Conservation (phyloP, 2,888 invertebrate genomes). For the Pyrocoelia pectoralis region DNA sequence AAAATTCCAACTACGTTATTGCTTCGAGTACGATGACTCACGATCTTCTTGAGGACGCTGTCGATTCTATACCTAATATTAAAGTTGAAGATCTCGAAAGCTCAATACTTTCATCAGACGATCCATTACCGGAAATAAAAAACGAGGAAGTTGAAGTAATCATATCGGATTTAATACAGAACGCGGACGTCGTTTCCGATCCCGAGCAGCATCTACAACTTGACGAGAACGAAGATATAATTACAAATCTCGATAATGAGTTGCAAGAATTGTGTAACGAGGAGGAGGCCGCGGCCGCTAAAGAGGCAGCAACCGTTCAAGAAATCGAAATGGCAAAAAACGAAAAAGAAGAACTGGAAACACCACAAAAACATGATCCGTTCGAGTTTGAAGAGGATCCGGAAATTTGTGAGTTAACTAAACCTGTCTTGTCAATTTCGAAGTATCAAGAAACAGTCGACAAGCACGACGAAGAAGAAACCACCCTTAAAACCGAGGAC, state of each 20-base stretch:
- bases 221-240: slow-evolving; percentile 57
- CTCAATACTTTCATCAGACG: slow-evolving; percentile 59
- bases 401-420: slow-evolving; percentile 48
- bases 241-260: slow-evolving; percentile 55
- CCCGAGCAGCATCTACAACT: slow-evolving; percentile 57
- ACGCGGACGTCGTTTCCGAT: slow-evolving; percentile 59
- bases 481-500: slow-evolving; percentile 16
- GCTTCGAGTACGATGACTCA: slow-evolving; percentile 34
- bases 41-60: slow-evolving; percentile 50
- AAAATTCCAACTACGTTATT: slow-evolving; percentile 40
- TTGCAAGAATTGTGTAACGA: slow-evolving; percentile 54
- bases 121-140: slow-evolving; percentile 62
- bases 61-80: slow-evolving; percentile 50
- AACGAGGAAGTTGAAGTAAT: slow-evolving; percentile 65
- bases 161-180: slow-evolving; percentile 64
- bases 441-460: slow-evolving; percentile 34
- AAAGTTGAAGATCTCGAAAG: slow-evolving; percentile 61
- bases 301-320: slow-evolving; percentile 38
- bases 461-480: slow-evolving; percentile 44
- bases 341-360: slow-evolving; percentile 35
- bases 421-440: slow-evolving; percentile 22
- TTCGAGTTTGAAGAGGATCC: slow-evolving; percentile 60
- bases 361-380: slow-evolving; percentile 50
- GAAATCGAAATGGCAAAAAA: not conserved
- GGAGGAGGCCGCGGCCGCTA: slow-evolving; percentile 45